Evolutionary conservation across 2,888 invertebrate genomes (phyloP), one percentile per base, ranked within the genome.

Genomic region (Trachelus iudaicus): DNA sequence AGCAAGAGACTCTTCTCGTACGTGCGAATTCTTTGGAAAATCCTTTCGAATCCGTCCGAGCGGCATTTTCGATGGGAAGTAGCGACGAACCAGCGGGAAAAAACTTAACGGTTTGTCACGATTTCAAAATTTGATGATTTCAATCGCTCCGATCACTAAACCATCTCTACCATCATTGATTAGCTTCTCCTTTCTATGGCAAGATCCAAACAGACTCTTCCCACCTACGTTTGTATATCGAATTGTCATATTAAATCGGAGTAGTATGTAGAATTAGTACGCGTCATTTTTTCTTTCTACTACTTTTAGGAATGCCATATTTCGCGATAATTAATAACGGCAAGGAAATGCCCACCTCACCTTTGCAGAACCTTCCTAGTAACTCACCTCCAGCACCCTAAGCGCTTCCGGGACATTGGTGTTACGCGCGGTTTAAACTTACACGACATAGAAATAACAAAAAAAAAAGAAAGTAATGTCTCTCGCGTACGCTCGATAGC

Each of bases 401-500:
- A 56, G 56, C 56, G 56, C 56, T 56, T 56, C 2, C 23, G 56
- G 56, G 23, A 56, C 56, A 56, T 56, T 56, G 56, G 56, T 56
- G 56, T 56, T 56, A 56, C 56, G 56, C 40, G 40, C 56, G 56
- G 9, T 56, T 56, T 56, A 56, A 75, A 71, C 12, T 23, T 71
- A 73, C 76, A 81, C 35, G 73, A 37, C 74, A 77, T 75, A 69
- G 69, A 78, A 78, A 56, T 2, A 56, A 56, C 1, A 37, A 69
- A 81, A 81, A 81, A 78, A 77, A 0, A 35, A 77, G 1, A 35
- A 35, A 35, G 3, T 12, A 35, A 35, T 73, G 78, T 73, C 37
- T 40, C 40, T 81, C 73, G 37, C 76, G 69, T 73, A 80, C 73
- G 75, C 76, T 75, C 76, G 73, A 76, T 80, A 81, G 79, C 81